Evolutionary conservation across 2,888 invertebrate genomes (phyloP).

Genomic region (Patella pellucida): DNA sequence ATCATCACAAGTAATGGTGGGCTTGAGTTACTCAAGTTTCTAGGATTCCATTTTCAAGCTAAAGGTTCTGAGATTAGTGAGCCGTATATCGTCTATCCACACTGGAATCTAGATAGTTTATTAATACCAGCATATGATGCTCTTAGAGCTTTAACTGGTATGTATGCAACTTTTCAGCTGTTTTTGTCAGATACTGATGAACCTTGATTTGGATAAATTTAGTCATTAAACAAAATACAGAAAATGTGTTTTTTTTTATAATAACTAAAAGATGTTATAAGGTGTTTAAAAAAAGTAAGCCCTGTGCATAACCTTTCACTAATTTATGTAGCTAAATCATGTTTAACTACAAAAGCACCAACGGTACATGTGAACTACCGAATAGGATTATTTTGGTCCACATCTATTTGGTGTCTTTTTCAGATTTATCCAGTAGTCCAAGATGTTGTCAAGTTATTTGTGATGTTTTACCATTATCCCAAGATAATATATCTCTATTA

Average conservation of each 20-base stretch:
- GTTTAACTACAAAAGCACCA: too few relatives aligned
- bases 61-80: constrained; percentile 45
- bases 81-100: constrained; percentile 65
- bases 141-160: constrained; percentile 55
- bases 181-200: too few relatives aligned
- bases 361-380: too few relatives aligned
- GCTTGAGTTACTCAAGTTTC: constrained; percentile 56
- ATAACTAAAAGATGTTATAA: too few relatives aligned
- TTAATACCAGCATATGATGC: constrained; percentile 62
- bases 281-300: too few relatives aligned
- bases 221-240: too few relatives aligned
- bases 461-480: constrained; percentile 59
- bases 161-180: too few relatives aligned
- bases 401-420: constrained; percentile 22
- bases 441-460: constrained; percentile 49
- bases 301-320: too few relatives aligned
- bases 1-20: constrained; percentile 43
- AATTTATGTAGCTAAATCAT: too few relatives aligned
- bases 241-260: too few relatives aligned
- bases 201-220: too few relatives aligned
- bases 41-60: constrained; percentile 67
- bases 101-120: constrained; percentile 65
- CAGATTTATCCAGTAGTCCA: constrained; percentile 50
- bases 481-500: constrained; percentile 61
- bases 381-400: neutral